Evolutionary conservation across 1,140 invertebrate genomes (phyloP).

Genomic region (Apis laboriosa): DNA sequence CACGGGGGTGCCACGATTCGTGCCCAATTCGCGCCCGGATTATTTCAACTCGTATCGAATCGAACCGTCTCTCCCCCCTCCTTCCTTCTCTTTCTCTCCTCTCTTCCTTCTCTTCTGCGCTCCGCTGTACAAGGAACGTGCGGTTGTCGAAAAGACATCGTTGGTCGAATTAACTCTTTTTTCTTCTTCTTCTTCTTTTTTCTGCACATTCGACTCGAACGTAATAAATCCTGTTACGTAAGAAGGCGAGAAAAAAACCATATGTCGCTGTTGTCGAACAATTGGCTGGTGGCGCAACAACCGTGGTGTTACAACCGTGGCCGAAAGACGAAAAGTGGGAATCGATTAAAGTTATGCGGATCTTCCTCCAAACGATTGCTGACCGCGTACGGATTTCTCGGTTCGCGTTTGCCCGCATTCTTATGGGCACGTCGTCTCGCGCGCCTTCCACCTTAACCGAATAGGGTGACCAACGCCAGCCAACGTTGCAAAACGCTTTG

Average conservation of each 20-base stretch:
- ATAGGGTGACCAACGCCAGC: not conserved
- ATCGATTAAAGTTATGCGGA: not conserved
- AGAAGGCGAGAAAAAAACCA: not conserved
- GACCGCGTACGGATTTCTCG: constrained; percentile 10
- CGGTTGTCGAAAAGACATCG: not conserved
- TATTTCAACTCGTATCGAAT: not conserved
- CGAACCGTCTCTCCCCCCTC: not conserved
- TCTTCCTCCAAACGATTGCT: not conserved
- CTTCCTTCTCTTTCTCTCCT: not conserved
- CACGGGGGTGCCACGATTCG: not conserved
- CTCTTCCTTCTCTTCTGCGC: not conserved
- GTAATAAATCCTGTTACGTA: constrained; percentile 34
- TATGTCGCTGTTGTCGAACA: too few relatives aligned
- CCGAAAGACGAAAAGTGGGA: too few relatives aligned
- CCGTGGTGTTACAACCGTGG: too few relatives aligned
- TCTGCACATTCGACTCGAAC: not conserved
- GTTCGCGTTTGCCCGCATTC: constrained; percentile 13
- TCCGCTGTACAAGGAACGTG: not conserved
- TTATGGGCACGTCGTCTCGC: not conserved
- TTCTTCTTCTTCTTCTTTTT: not conserved
- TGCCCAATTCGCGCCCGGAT: not conserved
- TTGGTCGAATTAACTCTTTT: constrained; percentile 1
- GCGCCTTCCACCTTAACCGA: not conserved
- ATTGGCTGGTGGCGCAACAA: too few relatives aligned
- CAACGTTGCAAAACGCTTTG: constrained; percentile 2